A percentile compares a stretch with the other conserved stretches of the same genome.
Conservation (phyloP, 2,888 invertebrate species). For the Acleris laterana region DNA sequence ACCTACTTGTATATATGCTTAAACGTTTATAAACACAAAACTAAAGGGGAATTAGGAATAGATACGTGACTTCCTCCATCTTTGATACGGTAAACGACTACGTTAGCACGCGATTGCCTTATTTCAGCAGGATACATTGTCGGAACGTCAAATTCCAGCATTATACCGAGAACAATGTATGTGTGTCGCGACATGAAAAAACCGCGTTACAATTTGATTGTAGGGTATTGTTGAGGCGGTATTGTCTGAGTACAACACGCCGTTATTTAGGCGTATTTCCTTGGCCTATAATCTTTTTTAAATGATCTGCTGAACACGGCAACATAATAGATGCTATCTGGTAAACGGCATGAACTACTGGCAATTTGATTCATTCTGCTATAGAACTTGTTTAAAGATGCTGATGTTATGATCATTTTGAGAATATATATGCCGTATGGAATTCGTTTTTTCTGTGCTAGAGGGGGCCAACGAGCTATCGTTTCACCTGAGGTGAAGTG, state of each 20-base stretch:
- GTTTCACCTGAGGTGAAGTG: too few relatives aligned
- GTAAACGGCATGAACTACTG: too few relatives aligned
- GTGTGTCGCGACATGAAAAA: slow-evolving; percentile 20
- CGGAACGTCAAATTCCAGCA: slow-evolving; percentile 5
- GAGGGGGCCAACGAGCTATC: too few relatives aligned
- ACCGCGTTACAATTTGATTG: slow-evolving; percentile 13
- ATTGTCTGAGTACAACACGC: slow-evolving; percentile 7
- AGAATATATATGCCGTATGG: too few relatives aligned
- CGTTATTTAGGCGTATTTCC: slow-evolving; percentile 15
- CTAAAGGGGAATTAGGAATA: too few relatives aligned
- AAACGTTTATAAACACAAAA: too few relatives aligned
- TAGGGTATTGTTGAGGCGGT: slow-evolving; percentile 4
- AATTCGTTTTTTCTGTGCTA: too few relatives aligned
- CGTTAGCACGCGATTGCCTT: neutral
- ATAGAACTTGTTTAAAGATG: too few relatives aligned
- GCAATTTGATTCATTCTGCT: too few relatives aligned
- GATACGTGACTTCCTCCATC: too few relatives aligned
- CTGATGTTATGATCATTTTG: too few relatives aligned
- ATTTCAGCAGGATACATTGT: slow-evolving; percentile 4
- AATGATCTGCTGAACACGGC: slow-evolving; percentile 1
- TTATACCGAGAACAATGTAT: slow-evolving; percentile 15
- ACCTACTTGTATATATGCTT: too few relatives aligned
- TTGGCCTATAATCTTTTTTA: slow-evolving; percentile 19
- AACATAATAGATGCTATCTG: neutral
- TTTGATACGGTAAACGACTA: neutral